phyloP scores from a whole-genome alignment of 2,113 vertebrate species.

The Leucoraja erinaceus region DNA sequence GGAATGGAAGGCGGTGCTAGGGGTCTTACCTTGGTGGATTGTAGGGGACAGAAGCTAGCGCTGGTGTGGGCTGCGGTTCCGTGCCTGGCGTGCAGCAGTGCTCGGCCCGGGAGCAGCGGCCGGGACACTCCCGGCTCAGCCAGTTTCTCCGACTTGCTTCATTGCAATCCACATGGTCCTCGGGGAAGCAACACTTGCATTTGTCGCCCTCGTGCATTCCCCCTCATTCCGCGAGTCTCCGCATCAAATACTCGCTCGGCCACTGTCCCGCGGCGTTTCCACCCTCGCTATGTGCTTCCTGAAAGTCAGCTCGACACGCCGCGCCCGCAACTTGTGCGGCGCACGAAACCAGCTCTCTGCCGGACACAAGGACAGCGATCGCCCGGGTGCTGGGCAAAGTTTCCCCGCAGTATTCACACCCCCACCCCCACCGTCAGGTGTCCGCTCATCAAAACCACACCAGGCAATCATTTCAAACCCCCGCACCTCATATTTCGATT shows the following conservation, averaged over 20 bases:
- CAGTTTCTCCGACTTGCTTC: not conserved
- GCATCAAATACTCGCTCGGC: not conserved
- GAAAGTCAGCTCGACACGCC: not conserved
- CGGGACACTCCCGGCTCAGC: not conserved
- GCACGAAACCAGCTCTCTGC: not conserved
- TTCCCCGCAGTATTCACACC: not conserved
- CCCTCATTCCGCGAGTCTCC: not conserved
- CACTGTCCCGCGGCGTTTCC: not conserved
- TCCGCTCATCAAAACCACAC: too few relatives aligned
- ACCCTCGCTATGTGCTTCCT: not conserved
- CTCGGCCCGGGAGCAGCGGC: not conserved
- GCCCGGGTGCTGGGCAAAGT: not conserved
- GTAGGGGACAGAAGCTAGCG: not conserved
- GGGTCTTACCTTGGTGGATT: not conserved
- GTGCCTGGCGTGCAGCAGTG: not conserved
- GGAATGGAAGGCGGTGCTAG: not conserved
- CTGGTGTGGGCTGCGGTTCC: too few relatives aligned
- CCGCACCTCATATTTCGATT: too few relatives aligned
- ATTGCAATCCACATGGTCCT: conserved; percentile 7
- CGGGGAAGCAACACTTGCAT: not conserved
- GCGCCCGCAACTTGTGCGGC: not conserved
- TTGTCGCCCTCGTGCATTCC: too few relatives aligned
- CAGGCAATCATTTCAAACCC: not conserved
- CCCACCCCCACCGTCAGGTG: too few relatives aligned
- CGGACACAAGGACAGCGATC: not conserved